Percentiles rank a stretch among this genome's conserved stretches.
phyloP scores from a whole-genome alignment of 2,888 invertebrate genomes.

The Nomada hirtipes region DNA sequence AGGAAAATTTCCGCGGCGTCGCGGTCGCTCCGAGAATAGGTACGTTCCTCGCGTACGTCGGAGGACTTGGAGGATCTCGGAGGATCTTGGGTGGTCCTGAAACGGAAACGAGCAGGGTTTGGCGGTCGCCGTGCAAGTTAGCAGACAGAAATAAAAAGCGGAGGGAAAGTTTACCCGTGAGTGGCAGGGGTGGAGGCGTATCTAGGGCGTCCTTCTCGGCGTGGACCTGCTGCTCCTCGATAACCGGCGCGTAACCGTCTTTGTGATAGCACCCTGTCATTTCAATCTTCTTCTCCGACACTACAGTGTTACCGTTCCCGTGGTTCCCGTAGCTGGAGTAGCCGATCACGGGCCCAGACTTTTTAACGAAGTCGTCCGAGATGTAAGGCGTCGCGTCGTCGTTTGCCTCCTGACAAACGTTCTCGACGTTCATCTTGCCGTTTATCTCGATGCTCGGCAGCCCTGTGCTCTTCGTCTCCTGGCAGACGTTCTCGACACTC shows the following conservation, averaged over 20 bases:
- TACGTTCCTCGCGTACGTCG: constrained; percentile 47
- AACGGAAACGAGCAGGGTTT: background rate
- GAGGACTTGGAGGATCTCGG: too few species aligned
- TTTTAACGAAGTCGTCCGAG: constrained; percentile 54
- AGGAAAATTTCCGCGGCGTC: constrained; percentile 73
- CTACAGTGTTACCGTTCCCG: constrained; percentile 48
- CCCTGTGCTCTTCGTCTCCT: constrained; percentile 40
- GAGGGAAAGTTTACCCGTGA: constrained; percentile 70
- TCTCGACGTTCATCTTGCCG: constrained; percentile 46
- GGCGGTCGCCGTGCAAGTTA: background rate
- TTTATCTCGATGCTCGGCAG: constrained; percentile 55
- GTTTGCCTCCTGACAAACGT: constrained; percentile 44
- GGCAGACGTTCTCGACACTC: constrained; percentile 50
- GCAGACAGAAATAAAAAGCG: background rate
- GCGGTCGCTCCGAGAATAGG: constrained; percentile 45
- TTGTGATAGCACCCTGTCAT: constrained; percentile 75
- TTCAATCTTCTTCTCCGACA: constrained; percentile 79
- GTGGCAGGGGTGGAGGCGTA: constrained; percentile 80
- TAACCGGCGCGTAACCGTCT: constrained; percentile 41
- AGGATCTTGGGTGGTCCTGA: constrained; percentile 80
- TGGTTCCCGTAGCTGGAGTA: constrained; percentile 59
- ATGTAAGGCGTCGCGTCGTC: constrained; percentile 27
- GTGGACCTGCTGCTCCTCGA: constrained; percentile 50
- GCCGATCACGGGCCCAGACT: constrained; percentile 44
- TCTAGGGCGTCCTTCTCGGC: constrained; percentile 58